Conservation (phyloP, 1,140 invertebrate species). For the Microplitis demolitor region DNA sequence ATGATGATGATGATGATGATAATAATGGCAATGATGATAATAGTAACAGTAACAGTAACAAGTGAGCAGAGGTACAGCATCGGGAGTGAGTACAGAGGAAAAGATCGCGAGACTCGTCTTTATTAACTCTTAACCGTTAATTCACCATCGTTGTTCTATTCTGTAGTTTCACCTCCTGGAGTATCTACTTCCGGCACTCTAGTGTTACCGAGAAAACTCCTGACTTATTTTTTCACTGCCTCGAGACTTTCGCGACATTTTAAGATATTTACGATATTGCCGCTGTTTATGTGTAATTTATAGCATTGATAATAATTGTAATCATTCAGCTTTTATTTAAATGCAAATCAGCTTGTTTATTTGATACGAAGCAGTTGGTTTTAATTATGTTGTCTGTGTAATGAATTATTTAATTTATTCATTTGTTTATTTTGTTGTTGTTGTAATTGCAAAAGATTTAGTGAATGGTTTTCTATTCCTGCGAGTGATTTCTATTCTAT, state of each 20-base stretch:
- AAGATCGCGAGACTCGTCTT: constrained; percentile 32
- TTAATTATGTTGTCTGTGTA: no score
- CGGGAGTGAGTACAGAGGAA: neutral
- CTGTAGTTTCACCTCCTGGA: constrained; percentile 12
- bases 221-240: neutral
- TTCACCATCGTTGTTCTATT: constrained; percentile 12
- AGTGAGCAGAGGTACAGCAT: neutral
- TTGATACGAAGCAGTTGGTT: neutral
- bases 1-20: neutral
- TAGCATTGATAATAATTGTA: neutral
- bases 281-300: neutral
- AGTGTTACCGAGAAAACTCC: neutral
- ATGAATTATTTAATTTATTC: no score
- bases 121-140: constrained; percentile 35
- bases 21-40: neutral
- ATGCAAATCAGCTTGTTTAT: constrained; percentile 29
- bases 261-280: neutral
- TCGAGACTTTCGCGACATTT: constrained; percentile 16
- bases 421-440: no score
- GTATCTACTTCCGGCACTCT: constrained; percentile 16
- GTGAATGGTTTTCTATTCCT: no score
- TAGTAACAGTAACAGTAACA: neutral
- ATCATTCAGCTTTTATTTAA: neutral
- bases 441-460: no score
- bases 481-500: no score